Evolutionary conservation across 1,140 invertebrate species (phyloP).

Genomic region (Conopomorpha cramerella): DNA sequence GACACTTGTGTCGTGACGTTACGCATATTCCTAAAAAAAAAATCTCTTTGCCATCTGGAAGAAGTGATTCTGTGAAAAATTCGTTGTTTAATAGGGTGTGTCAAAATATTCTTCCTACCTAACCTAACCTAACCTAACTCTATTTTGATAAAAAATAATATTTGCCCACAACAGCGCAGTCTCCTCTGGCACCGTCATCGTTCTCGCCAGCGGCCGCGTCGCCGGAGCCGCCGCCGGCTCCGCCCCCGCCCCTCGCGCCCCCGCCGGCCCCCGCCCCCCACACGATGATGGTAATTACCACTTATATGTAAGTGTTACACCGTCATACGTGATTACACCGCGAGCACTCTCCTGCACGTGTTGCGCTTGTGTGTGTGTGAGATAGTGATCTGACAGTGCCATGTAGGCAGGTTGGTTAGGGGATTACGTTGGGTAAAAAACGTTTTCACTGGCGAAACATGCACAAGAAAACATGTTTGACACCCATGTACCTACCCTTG

Average conservation of each 20-base stretch:
- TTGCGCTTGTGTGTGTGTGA: too few species aligned
- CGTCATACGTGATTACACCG: slow-evolving; percentile 45
- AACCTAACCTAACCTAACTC: slow-evolving; percentile 5
- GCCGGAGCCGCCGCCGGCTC: slow-evolving; percentile 53
- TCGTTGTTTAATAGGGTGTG: slow-evolving; percentile 7
- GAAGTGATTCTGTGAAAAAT: too few species aligned
- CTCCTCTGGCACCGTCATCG: slow-evolving; percentile 45
- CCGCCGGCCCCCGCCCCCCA: slow-evolving; percentile 49
- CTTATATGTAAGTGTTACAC: slow-evolving; percentile 71
- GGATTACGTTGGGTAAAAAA: too few species aligned
- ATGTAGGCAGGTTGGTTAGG: too few species aligned
- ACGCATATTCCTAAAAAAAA: too few species aligned
- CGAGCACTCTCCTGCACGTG: slow-evolving; percentile 39
- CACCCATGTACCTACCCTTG: too few species aligned
- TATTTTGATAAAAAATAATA: too few species aligned
- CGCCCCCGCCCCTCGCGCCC: slow-evolving; percentile 35
- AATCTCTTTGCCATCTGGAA: too few species aligned
- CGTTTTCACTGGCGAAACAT: too few species aligned
- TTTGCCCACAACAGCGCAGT: slow-evolving; percentile 48
- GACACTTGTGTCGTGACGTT: too few species aligned
- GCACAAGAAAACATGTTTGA: too few species aligned
- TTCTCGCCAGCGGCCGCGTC: slow-evolving; percentile 46
- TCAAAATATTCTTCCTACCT: slow-evolving; percentile 5
- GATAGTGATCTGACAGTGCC: too few species aligned
- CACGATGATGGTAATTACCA: slow-evolving; percentile 70